Evolutionary conservation across 1,140 invertebrate species (phyloP).

Genomic region (Sipha flava): DNA sequence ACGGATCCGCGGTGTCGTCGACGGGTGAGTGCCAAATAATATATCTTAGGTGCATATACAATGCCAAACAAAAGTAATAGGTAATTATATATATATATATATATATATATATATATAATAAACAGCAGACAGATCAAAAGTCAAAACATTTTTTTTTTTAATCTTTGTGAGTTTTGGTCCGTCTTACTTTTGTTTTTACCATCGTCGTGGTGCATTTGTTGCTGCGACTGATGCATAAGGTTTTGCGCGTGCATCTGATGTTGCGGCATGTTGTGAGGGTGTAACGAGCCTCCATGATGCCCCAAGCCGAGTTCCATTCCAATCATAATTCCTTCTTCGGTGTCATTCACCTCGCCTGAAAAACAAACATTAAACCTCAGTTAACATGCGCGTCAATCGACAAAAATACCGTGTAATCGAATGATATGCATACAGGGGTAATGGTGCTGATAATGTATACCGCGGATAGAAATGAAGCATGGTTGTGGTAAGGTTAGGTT

Average conservation of each 20-base stretch:
- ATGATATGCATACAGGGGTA: too few species aligned
- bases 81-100: too few species aligned
- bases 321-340: constrained; percentile 15
- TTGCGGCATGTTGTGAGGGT: constrained; percentile 31
- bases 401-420: too few species aligned
- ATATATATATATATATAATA: too few species aligned
- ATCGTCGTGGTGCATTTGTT: constrained; percentile 18
- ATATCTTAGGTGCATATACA: too few species aligned
- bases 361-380: neutral
- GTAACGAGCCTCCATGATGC: constrained; percentile 22
- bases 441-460: too few species aligned
- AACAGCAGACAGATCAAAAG: constrained; percentile 5
- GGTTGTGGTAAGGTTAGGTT: too few species aligned
- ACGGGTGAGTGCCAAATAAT: too few species aligned
- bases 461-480: too few species aligned
- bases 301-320: constrained; percentile 21
- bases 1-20: too few species aligned
- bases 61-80: too few species aligned
- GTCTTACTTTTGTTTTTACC: constrained; percentile 17
- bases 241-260: constrained; percentile 25
- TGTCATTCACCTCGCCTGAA: constrained; percentile 23
- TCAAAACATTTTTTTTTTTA: neutral
- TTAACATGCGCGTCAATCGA: too few species aligned
- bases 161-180: neutral
- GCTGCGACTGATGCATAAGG: constrained; percentile 19